Conservation (phyloP, 2,888 invertebrate species). For the Synergus japonicus region DNA sequence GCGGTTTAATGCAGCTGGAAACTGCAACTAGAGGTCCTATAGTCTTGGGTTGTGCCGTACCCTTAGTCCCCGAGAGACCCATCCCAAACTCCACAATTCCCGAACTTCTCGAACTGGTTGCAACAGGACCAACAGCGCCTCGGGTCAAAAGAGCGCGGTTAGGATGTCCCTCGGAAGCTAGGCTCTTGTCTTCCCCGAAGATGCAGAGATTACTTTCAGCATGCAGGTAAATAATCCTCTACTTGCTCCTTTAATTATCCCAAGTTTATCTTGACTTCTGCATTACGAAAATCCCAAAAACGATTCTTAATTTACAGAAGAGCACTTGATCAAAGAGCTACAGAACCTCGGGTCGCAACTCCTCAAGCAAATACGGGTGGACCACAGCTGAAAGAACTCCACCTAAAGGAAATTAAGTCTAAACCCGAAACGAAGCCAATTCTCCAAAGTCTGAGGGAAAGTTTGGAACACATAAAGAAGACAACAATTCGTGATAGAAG, state of each 20-base stretch:
- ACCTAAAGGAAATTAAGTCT: conserved; percentile 71
- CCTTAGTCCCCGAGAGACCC: conserved; percentile 71
- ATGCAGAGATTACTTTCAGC: conserved; percentile 77
- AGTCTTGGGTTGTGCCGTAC: conserved; percentile 78
- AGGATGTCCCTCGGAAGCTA: conserved; percentile 75
- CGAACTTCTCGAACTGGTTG: conserved; percentile 72
- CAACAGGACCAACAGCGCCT: conserved; percentile 73
- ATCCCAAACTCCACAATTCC: conserved; percentile 70
- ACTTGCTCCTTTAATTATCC: too few species aligned
- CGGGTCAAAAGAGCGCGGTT: conserved; percentile 72
- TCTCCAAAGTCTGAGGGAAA: conserved; percentile 71
- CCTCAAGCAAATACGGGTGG: conserved; percentile 63
- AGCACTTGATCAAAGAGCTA: conserved; percentile 73
- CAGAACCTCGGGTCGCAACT: conserved; percentile 72
- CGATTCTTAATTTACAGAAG: conserved; percentile 64
- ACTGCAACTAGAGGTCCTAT: conserved; percentile 74
- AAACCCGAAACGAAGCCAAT: conserved; percentile 73
- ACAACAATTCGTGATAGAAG: conserved; percentile 72
- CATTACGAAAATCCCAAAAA: neutral
- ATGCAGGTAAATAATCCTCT: conserved; percentile 69
- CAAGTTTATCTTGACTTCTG: too few species aligned
- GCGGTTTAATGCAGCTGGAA: conserved; percentile 77
- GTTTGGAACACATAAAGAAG: conserved; percentile 72
- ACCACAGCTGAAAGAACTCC: conserved; percentile 69
- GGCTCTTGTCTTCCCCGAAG: conserved; percentile 76